Conservation (phyloP, 2,888 invertebrate genomes). For the Trachelus tabidus region DNA sequence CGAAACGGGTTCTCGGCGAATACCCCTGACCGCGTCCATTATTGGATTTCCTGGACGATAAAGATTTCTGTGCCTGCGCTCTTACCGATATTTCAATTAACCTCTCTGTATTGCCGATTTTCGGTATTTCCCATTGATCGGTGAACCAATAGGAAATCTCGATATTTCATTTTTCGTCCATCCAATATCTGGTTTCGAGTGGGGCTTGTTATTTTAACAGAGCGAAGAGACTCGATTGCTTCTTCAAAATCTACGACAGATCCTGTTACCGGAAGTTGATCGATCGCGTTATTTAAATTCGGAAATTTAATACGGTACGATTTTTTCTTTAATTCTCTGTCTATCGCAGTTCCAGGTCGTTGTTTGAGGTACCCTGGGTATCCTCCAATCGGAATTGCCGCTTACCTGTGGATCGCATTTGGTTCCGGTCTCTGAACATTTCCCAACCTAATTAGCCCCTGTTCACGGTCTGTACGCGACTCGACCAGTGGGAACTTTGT, state of each 20-base stretch:
- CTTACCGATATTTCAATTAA: neutral
- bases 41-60: neutral
- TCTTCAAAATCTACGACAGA: neutral
- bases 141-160: neutral
- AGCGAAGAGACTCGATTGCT: neutral
- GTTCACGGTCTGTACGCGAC: neutral
- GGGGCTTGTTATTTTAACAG: neutral
- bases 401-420: neutral
- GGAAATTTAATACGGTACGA: neutral
- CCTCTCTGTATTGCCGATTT: neutral
- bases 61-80: neutral
- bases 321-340: neutral
- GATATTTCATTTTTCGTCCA: neutral
- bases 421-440: slow-evolving; percentile 5
- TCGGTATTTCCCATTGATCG: neutral
- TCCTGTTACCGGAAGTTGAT: neutral
- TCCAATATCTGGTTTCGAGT: neutral
- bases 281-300: neutral
- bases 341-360: neutral
- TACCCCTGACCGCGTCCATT: neutral
- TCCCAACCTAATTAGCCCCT: slow-evolving; percentile 2
- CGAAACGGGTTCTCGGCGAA: neutral
- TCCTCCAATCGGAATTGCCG: neutral
- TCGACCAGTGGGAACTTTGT: slow-evolving; percentile 43
- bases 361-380: neutral